Conservation (phyloP, 92 coral and sea anemone genomes). For the Blastomussa wellsi region DNA sequence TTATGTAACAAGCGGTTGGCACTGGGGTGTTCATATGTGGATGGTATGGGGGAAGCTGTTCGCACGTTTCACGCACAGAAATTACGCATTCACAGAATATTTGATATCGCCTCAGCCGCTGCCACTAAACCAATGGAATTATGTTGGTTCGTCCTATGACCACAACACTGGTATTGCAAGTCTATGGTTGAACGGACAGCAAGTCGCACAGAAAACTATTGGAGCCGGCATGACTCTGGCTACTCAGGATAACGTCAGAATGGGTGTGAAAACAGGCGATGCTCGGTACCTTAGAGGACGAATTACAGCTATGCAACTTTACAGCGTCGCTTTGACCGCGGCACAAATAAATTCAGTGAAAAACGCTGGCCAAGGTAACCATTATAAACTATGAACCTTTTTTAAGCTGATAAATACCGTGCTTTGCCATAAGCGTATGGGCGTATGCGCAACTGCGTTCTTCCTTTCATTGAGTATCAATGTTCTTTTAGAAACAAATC, state of each 20-base stretch:
- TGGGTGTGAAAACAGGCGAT: not conserved
- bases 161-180: not conserved
- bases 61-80: not conserved
- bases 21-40: conserved; percentile 16
- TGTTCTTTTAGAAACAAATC: not conserved
- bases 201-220: not conserved
- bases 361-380: not conserved
- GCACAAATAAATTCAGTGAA: not conserved
- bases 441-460: not conserved
- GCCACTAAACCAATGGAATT: not conserved
- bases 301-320: not conserved
- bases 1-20: not conserved
- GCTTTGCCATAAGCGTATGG: not conserved
- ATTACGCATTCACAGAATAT: not conserved
- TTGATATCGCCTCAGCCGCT: not conserved
- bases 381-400: not conserved
- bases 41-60: not conserved
- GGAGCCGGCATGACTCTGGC: not conserved
- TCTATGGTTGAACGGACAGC: not conserved
- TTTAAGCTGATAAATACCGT: too few species aligned
- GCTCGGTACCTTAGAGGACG: not conserved
- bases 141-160: conserved; percentile 6
- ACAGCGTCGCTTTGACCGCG: conserved; percentile 5
- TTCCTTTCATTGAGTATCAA: not conserved
- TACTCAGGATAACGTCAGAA: not conserved